Evolutionary conservation across 2,113 vertebrate genomes (phyloP), one percentile per base, ranked within the genome.

Genomic region (Psilopogon haemacephalus): DNA sequence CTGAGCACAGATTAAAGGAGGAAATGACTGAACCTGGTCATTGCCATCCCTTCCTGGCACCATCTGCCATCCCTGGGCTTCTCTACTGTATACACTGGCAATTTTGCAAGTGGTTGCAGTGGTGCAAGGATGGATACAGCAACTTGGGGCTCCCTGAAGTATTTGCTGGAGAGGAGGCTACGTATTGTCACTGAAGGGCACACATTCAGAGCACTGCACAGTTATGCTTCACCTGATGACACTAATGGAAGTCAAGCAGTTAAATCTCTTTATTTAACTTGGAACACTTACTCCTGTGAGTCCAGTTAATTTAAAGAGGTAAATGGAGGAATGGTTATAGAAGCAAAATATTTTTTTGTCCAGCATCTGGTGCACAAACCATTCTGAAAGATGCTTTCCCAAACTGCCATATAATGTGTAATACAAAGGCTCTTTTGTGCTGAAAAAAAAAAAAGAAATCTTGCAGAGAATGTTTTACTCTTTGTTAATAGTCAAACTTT

Each of bases 171-270:
- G 89, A 83, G 76, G 8, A 75, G 84, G 59, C 54, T 86, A 23
- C 48, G 0, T 13, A 3, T 90, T 89, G 80, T 82, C 40, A 11
- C 91, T 76, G 94, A 91, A 91, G 84, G 54, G 40, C 71, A 63
- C 17, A 3, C 56, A 55, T 92, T 84, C 58, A 83, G 35, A 68
- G 88, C 72, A 33, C 59, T 76, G 74, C 72, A 65, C 82, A 82
- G 90, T 89, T 94, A 27, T 27, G 79, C 65, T 71, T 75, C 81
- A 94, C 95, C 92, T 73, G 86, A 95, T 95, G 93, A 46, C 82
- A 38, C 82, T 95, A 96, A 96, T 96, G 95, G 92, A 89, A 95
- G 35, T 90, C 95, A 81, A 73, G 94, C 91, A 74, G 94, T 44
- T 96, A 93, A 90, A 88, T 91, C 84, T 93, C 86, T 94, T 81